Evolutionary conservation across 1,140 invertebrate genomes (phyloP).

Genomic region (Drosophila lacertosa): DNA sequence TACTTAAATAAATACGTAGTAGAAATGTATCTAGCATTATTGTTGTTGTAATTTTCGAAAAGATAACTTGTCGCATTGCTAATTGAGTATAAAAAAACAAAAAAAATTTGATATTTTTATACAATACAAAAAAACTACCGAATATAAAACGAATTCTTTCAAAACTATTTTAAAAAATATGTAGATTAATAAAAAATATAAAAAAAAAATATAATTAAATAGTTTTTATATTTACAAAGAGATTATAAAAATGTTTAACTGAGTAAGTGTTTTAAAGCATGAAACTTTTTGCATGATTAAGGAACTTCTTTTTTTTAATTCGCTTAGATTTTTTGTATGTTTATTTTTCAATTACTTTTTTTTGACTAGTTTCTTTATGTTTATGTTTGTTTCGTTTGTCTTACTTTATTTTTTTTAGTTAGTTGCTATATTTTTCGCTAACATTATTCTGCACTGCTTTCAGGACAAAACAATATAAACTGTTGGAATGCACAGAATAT

Average conservation of each 20-base stretch:
- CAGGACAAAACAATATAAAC: conserved; percentile 70
- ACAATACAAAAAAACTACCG: conserved; percentile 38
- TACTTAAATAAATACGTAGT: conserved; percentile 24
- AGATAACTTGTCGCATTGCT: conserved; percentile 63
- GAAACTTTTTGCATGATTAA: conserved; percentile 23
- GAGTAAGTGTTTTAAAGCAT: conserved; percentile 58
- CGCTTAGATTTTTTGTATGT: neutral
- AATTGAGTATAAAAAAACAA: conserved; percentile 36
- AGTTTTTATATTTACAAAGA: conserved; percentile 25
- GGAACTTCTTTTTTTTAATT: neutral
- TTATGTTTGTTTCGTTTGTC: neutral
- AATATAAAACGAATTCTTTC: conserved; percentile 31
- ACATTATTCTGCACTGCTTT: conserved; percentile 28
- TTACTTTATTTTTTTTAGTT: conserved; percentile 1
- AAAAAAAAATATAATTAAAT: conserved; percentile 27
- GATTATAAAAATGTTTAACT: conserved; percentile 1
- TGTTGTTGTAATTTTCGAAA: conserved; percentile 32
- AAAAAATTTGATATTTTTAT: conserved; percentile 76
- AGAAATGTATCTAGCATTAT: conserved; percentile 61
- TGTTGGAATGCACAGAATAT: conserved; percentile 79
- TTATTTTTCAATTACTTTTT: neutral
- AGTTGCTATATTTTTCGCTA: conserved; percentile 16
- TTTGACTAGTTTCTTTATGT: neutral
- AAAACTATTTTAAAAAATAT: conserved; percentile 68
- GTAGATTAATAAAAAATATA: conserved; percentile 65